Evolutionary conservation across 64 coral and sea anemone genomes (phyloP), one percentile per base, ranked within the genome.

Genomic region (Montipora cactus): DNA sequence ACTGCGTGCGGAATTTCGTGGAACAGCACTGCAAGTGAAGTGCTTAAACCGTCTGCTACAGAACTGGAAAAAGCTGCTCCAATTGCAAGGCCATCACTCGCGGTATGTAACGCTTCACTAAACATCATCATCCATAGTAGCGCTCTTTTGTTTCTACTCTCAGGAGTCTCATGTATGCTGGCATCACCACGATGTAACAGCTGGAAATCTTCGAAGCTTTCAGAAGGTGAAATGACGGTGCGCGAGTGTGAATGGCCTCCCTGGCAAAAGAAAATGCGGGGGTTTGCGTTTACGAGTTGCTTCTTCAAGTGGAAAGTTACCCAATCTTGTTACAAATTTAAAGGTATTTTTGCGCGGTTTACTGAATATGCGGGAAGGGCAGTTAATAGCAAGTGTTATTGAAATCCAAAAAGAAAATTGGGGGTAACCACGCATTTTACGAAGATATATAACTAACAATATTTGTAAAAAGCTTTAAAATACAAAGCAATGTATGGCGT

Each of bases 51-150:
- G 49, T 95, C 97, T 45, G 88, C 83, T 21, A 72, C 81, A 10
- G 94, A 91, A 23, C 94, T 94, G 1, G 94, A 90, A 62, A 96
- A 98, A 10, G 97, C 97, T 64, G 91, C 97, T 57, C 97, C 94
- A 12, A 98, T 92, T 45, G 97, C 97, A 44, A 98, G 5, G 0
- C 97, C 97, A 66, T 98, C 97, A 45, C 79, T 91, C 2, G 95
- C 59, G 12, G 92, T 88, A 73, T 98, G 94, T 55, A 98, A 64
- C 21, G 84, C 53, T 58, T 96, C 91, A 18, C 97, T 83, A 47
- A 94, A 67, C 52, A 97, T 5, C 49, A 97, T 59, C 94, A 95
- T 92, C 74, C 79, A 79, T 47, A 98, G 62, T 1, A 98, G 87
- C 3, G 87, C 83, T 23, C 62, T 76, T 13, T 69, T 80, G 70